phyloP scores from a whole-genome alignment of 2,113 vertebrate genomes.

The Equus przewalskii region DNA sequence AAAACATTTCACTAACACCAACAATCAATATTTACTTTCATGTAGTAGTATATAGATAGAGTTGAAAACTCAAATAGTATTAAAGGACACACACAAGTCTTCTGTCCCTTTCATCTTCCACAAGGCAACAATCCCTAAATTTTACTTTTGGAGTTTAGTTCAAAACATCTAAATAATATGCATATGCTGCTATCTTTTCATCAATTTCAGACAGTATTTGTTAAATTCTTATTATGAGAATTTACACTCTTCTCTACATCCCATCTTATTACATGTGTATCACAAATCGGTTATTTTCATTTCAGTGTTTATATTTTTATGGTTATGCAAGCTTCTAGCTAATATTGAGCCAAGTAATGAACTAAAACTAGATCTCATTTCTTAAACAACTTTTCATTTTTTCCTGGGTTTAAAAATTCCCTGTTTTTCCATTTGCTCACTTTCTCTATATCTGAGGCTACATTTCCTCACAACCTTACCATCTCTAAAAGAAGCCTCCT shows the following conservation, averaged over 20 bases:
- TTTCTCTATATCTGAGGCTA: neutral
- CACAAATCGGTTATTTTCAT: slow-evolving; percentile 46
- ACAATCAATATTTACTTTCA: neutral
- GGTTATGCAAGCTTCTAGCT: neutral
- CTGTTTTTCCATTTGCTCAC: neutral
- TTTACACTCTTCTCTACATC: neutral
- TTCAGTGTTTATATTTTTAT: slow-evolving; percentile 7
- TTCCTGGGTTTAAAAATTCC: neutral
- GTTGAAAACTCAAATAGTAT: neutral
- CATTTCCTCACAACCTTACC: neutral
- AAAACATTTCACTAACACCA: neutral
- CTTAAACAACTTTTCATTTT: neutral
- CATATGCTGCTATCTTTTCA: neutral
- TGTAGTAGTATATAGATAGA: neutral
- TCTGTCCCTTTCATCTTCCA: neutral
- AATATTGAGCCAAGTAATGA: slow-evolving; percentile 17
- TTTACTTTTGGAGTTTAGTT: slow-evolving; percentile 28
- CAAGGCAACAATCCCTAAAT: neutral
- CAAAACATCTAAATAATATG: neutral
- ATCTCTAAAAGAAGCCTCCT: neutral
- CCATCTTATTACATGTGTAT: neutral
- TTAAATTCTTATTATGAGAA: slow-evolving; percentile 1
- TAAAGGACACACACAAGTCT: neutral
- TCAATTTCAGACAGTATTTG: neutral
- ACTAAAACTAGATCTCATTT: neutral